phyloP scores from a whole-genome alignment of 1,140 invertebrate species.

The Ceratina australensis region DNA sequence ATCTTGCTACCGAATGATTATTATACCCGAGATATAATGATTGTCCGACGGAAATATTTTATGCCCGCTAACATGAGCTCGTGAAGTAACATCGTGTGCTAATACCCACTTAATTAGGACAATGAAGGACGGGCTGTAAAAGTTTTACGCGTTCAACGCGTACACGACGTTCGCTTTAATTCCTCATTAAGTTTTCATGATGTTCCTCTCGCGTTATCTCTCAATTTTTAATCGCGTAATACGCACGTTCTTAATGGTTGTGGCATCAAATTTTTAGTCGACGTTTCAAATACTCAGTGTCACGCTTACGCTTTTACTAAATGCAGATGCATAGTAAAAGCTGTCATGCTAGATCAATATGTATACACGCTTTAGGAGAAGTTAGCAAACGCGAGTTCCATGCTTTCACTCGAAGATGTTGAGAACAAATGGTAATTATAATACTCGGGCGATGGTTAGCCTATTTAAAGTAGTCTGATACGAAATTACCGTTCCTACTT shows the following conservation, averaged over 20 bases:
- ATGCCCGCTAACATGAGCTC: not conserved
- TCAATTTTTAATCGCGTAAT: not conserved
- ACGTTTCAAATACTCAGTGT: no score
- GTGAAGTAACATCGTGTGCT: not conserved
- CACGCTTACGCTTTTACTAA: not conserved
- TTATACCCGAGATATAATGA: slow-evolving; percentile 1
- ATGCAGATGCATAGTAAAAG: not conserved
- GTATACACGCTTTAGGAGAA: not conserved
- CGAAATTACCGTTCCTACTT: no score
- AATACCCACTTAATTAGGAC: slow-evolving; percentile 22
- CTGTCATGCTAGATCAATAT: not conserved
- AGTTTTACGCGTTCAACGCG: slow-evolving; percentile 1
- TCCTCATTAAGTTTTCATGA: not conserved
- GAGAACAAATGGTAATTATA: not conserved
- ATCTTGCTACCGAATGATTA: slow-evolving; percentile 7
- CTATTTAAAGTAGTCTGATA: no score
- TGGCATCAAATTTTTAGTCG: no score
- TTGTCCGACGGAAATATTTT: slow-evolving; percentile 10
- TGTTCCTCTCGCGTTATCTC: not conserved
- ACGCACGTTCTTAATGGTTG: not conserved
- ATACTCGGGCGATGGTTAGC: no score
- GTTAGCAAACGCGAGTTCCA: not conserved
- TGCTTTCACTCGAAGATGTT: slow-evolving; percentile 5
- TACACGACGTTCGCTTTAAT: not conserved
- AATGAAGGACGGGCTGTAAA: slow-evolving; percentile 1